Percentiles rank a stretch among this genome's conserved stretches.
Evolutionary conservation across 2,113 vertebrate species (phyloP).

Genomic region (Pleuronectes platessa): DNA sequence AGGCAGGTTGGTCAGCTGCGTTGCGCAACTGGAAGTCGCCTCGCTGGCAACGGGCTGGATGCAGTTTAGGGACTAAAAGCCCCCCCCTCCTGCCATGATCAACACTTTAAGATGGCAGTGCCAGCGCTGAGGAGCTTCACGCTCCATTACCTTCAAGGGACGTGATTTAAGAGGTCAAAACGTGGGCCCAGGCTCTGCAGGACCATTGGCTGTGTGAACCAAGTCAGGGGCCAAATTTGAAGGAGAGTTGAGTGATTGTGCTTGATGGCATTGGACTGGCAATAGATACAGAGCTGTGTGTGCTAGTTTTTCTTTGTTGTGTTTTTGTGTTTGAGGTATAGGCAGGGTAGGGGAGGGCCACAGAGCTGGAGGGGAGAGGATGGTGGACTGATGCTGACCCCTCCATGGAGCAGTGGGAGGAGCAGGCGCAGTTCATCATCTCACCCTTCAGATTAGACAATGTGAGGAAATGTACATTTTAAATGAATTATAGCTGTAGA

Average conservation of each 20-base stretch:
- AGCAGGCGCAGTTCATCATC: conserved; percentile 24
- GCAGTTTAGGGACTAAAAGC: conserved; percentile 36
- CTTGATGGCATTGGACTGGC: conserved; percentile 38
- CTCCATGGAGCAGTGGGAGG: neutral
- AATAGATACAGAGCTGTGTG: conserved; percentile 1
- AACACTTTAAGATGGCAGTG: conserved; percentile 56
- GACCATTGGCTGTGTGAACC: neutral
- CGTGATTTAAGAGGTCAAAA: conserved; percentile 62
- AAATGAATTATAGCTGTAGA: too few species aligned
- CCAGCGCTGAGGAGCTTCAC: conserved; percentile 50
- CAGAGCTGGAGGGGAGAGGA: neutral
- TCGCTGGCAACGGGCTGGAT: conserved; percentile 28
- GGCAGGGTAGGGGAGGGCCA: conserved; percentile 21
- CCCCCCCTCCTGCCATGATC: conserved; percentile 17
- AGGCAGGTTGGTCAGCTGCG: conserved; percentile 75
- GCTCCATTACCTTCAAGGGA: conserved; percentile 64
- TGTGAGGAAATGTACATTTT: neutral
- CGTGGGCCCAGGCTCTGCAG: conserved; percentile 10
- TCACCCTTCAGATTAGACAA: neutral
- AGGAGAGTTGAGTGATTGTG: conserved; percentile 23
- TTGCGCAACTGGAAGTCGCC: conserved; percentile 59
- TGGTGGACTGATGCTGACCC: neutral
- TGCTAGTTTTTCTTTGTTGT: neutral
- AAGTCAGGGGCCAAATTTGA: conserved; percentile 22
- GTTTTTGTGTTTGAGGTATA: neutral